Evolutionary conservation across 2,797 vertebrate species (phyloP), one percentile per base, ranked within the genome.

Genomic region (Molossus alvarezi): DNA sequence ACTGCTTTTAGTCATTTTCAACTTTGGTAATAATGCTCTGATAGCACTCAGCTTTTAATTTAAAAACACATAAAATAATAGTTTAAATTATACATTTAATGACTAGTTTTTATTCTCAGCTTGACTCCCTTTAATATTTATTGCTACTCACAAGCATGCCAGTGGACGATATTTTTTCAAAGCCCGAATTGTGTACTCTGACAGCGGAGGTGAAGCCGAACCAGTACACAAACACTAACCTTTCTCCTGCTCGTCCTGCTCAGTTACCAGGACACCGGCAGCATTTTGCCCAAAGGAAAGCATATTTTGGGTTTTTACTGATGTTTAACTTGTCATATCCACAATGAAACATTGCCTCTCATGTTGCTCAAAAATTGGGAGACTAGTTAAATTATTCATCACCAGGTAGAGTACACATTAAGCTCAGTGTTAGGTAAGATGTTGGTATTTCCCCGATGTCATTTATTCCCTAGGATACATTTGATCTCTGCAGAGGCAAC

Each of bases 361-460:
- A 58, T 77, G 58, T 64, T 67, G 86, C 64, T 93, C 21, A 23
- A 96, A 95, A 91, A 90, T 0, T 92, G 51, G 77, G 37, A 95
- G 80, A 51, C 27, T 84, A 85, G 93, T 97, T 97, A 88, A 97
- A 92, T 96, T 91, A 94, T 97, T 95, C 69, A 73, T 94, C 60
- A 87, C 84, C 15, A 96, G 71, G 48, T 90, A 96, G 76, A 57
- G 1, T 51, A 75, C 60, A 96, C 64, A 33, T 79, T 51, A 89
- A 88, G 12, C 21, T 90, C 37, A 77, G 4, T 7, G 97, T 58
- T 83, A 73, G 58, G 7, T n/a, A 51, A 95, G 90, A 96, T 33
- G 5, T 88, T 60, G 91, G 58, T 55, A 80, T 87, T 80, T 51
- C 94, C 12, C 80, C 48, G 69, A 8, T 79, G 27, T 48, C 25